These are phyloP conservation scores for Adelphocoris suturalis DNA, from an alignment of 2,888 invertebrate genomes.

Conservation along the genomic window DNA sequence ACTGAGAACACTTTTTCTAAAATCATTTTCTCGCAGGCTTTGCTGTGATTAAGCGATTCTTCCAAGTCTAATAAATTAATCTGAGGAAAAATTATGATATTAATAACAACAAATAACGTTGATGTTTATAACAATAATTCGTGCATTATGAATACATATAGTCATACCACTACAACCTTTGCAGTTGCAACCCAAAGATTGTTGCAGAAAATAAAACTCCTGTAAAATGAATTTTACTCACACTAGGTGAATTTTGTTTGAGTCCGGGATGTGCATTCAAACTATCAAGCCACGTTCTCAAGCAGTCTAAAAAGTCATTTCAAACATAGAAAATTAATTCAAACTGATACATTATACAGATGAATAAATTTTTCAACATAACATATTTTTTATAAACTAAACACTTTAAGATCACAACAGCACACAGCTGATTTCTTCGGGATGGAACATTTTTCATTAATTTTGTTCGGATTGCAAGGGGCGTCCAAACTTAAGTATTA, in stretches of 20 bases:
- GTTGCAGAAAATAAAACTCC: neutral
- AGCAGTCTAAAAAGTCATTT: conserved; percentile 59
- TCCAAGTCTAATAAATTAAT: conserved; percentile 23
- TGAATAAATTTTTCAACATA: too few relatives aligned
- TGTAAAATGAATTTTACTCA: conserved; percentile 33
- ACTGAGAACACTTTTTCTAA: conserved; percentile 83
- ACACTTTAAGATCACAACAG: too few relatives aligned
- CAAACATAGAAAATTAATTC: too few relatives aligned
- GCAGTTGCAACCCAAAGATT: too few relatives aligned
- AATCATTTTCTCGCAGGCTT: conserved; percentile 82
- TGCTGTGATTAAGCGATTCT: conserved; percentile 76
- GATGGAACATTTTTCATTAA: too few relatives aligned
- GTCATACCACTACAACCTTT: too few relatives aligned
- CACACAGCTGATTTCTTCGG: too few relatives aligned
- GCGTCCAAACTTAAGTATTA: too few relatives aligned
- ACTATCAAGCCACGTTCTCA: conserved; percentile 71
- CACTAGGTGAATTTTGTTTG: conserved; percentile 57
- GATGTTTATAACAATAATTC: neutral
- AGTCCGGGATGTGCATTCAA: conserved; percentile 71
- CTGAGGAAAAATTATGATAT: conserved; percentile 1
- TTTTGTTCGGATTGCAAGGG: too few relatives aligned
- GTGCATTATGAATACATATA: neutral
- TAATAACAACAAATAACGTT: neutral
- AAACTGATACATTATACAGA: too few relatives aligned
- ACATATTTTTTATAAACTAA: too few relatives aligned